Evolutionary conservation across 2,113 vertebrate species (phyloP), one percentile per base, ranked within the genome.

Genomic region (Percopsis transmontana): DNA sequence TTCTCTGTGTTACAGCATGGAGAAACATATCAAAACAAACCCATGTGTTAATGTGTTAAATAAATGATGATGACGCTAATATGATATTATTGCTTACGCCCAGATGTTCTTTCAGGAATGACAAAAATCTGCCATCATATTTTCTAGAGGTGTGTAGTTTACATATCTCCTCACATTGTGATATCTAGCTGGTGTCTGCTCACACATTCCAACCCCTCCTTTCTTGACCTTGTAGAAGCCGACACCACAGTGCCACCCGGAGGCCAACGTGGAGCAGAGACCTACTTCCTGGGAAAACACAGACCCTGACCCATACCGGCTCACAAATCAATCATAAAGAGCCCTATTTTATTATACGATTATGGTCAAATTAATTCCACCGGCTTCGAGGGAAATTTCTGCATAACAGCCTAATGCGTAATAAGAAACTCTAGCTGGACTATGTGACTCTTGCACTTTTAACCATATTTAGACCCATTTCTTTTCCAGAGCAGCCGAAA

Each of bases 141-240:
- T 50, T 27, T 38, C 47, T 48, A 42, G 20, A 68, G 57, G 39
- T 24, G 39, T 47, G 51, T 58, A n/a, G n/a, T 62, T 48, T 56
- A 14, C 44, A 27, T 63, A 58, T 18, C 50, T 62, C 1, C 21
- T 38, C 40, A 12, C 13, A 44, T 13, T 66, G 40, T 55, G 58
- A 60, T 20, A 39, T 66, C 42, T 39, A 33, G 27, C 66, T 51
- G 38, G 63, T 33, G 55, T 62, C 2, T 40, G 9, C 14, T 48
- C 48, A 44, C 41, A 77, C 58, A 52, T 15, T n/a, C n/a, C 48
- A 62, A 53, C 69, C 54, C 40, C 55, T 44, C 20, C 2, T 42
- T 60, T 33, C 27, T 66, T 59, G 54, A 40, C 48, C 21, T 44
- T 44, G 50, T 23, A 60, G 45, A 66, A 54, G 18, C 55, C 33